Evolutionary conservation across 2,113 vertebrate species (phyloP), one percentile per base, ranked within the genome.

Genomic region (Empidonax alnorum): DNA sequence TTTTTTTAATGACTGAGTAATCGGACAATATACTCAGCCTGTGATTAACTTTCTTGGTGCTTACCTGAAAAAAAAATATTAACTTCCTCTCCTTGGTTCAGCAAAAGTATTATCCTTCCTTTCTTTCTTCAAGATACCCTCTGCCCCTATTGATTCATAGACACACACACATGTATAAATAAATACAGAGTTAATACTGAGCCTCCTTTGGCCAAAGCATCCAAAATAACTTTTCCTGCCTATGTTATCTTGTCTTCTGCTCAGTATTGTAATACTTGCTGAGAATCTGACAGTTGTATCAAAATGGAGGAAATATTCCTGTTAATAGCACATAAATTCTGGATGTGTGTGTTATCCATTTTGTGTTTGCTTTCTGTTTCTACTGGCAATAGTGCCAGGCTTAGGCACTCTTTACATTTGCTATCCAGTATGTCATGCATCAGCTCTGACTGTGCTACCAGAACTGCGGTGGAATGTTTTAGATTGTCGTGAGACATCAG

Each of bases 281-380:
- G 42, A 77, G 39, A 11, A 71, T n/a, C 15, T 73, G 12, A 61
- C 7, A 74, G 33, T 23, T 66, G 27, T 21, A 81, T 27, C 33
- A 47, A 90, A 93, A 81, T 11, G 8, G 19, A 82, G 33, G 25
- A 84, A 68, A 59, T 67, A 77, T n/a, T 96, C 65, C 52, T 75
- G 22, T 12, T 87, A 84, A 67, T 16, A 27, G 1, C 14, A 17
- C 21, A 46, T 28, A 65, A 80, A 25, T 67, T 75, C 33, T 31
- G 19, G 9, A 74, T 42, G 10, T 7, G 4, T 47, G 30, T 66
- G 42, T 30, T 30, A 42, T 30, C n/a, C 31, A 11, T 2, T 19
- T 4, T 23, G 33, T 17, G 24, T 44, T 78, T 77, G 33, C 10
- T 63, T 78, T 90, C 42, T 66, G 14, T 49, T 94, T 67, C 41